Evolutionary conservation across 2,797 vertebrate species (phyloP).

Genomic region (Cossypha caffra): DNA sequence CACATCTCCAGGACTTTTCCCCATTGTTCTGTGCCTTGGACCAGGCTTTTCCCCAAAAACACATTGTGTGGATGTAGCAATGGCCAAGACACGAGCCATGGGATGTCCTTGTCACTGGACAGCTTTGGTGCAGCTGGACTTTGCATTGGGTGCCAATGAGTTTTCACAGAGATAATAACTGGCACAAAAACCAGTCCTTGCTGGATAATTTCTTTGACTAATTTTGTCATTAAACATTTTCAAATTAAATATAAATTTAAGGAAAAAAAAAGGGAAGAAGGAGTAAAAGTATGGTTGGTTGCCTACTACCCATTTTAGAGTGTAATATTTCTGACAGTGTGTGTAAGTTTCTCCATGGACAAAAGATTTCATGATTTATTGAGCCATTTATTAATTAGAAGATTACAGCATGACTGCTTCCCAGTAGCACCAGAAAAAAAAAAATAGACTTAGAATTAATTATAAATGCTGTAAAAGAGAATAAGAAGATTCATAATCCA

Average conservation of each 20-base stretch:
- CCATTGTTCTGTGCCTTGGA: fast-evolving
- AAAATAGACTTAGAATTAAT: slow-evolving; percentile 16
- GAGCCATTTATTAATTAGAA: slow-evolving; percentile 62
- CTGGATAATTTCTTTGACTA: not conserved
- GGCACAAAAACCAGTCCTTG: not conserved
- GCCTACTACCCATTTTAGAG: not conserved
- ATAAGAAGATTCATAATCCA: slow-evolving; percentile 49
- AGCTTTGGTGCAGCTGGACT: not conserved
- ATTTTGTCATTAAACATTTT: not conserved
- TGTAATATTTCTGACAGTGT: slow-evolving; percentile 28
- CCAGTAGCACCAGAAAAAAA: not conserved
- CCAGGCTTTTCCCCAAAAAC: not conserved
- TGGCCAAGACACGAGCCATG: fast-evolving
- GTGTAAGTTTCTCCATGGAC: slow-evolving; percentile 37
- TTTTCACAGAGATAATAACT: not conserved
- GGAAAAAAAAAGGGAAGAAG: not conserved
- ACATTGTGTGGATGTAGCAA: fast-evolving
- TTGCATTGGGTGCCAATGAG: not conserved
- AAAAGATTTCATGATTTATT: slow-evolving; percentile 36
- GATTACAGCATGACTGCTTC: slow-evolving; percentile 31
- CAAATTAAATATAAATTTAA: not conserved
- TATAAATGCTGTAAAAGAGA: slow-evolving; percentile 28
- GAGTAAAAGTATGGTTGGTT: not conserved
- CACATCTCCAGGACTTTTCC: not conserved
- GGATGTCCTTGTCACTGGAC: not conserved